Evolutionary conservation across 2,113 vertebrate genomes (phyloP).

Genomic region (Brachypodius melanocephalos): DNA sequence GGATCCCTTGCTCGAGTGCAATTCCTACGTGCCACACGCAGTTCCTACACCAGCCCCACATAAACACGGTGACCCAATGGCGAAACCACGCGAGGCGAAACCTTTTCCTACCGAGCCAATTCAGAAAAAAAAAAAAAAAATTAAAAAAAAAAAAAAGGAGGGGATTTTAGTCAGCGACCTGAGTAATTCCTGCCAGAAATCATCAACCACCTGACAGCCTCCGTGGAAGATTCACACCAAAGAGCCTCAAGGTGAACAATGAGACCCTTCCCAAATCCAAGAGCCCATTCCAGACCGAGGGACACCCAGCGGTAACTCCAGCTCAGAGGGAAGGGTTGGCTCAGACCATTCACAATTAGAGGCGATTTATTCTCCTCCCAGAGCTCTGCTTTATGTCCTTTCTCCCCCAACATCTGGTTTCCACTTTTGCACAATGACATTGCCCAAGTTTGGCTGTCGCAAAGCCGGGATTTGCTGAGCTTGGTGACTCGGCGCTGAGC

Average conservation of each 20-base stretch:
- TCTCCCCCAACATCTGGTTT: slow-evolving; percentile 11
- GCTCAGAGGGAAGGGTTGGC: background rate
- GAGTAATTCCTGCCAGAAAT: background rate
- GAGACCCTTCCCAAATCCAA: background rate
- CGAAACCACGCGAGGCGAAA: fast-evolving
- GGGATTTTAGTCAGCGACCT: background rate
- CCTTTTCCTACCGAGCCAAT: background rate
- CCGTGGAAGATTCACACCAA: background rate
- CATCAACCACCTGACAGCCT: background rate
- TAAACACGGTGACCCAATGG: background rate
- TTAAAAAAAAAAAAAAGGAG: background rate
- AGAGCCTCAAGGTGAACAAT: background rate
- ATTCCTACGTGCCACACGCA: background rate
- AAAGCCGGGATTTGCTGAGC: background rate
- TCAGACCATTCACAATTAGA: background rate
- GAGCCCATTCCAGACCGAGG: fast-evolving
- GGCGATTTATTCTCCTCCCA: background rate
- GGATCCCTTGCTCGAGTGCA: background rate
- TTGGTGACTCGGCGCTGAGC: background rate
- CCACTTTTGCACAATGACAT: slow-evolving; percentile 1
- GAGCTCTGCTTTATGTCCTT: background rate
- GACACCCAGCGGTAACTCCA: background rate
- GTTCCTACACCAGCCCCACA: background rate
- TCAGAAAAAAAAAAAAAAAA: background rate
- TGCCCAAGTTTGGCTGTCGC: slow-evolving; percentile 21